Conservation (phyloP, 1,140 invertebrate species). For the Drosophila gunungcola region DNA sequence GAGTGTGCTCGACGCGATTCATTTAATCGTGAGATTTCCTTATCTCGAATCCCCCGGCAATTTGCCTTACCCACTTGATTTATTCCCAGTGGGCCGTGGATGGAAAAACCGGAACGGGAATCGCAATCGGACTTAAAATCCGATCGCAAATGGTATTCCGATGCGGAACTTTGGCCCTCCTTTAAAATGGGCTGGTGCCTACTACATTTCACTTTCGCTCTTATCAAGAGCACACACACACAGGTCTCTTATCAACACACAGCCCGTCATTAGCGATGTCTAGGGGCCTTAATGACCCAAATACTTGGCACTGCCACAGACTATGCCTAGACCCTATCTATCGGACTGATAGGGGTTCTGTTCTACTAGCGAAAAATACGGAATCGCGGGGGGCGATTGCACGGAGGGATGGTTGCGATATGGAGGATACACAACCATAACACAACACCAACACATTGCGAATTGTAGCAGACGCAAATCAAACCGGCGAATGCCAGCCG, state of each 20-base stretch:
- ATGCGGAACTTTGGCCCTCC: slow-evolving; percentile 2
- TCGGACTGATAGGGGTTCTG: slow-evolving; percentile 2
- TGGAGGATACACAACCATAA: slow-evolving; percentile 2
- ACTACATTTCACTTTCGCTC: slow-evolving; percentile 47
- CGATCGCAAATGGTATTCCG: not conserved
- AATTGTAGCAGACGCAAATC: slow-evolving; percentile 31
- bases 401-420: not conserved
- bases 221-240: slow-evolving; percentile 15
- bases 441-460: slow-evolving; percentile 1
- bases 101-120: slow-evolving; percentile 4
- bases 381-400: not conserved
- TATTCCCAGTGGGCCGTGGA: slow-evolving; percentile 12
- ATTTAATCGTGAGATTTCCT: slow-evolving; percentile 6
- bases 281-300: slow-evolving; percentile 47
- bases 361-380: not conserved
- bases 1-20: not conserved
- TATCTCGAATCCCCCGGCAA: slow-evolving; percentile 22
- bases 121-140: not conserved
- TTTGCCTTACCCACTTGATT: slow-evolving; percentile 10
- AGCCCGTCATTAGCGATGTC: slow-evolving; percentile 24
- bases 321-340: slow-evolving; percentile 2
- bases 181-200: not conserved
- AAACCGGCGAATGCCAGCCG: slow-evolving; percentile 14
- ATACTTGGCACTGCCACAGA: slow-evolving; percentile 11
- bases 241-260: slow-evolving; percentile 39